These are phyloP conservation scores for Chironomus riparius DNA, from an alignment of 2,888 invertebrate genomes.

Conservation along the genomic window DNA sequence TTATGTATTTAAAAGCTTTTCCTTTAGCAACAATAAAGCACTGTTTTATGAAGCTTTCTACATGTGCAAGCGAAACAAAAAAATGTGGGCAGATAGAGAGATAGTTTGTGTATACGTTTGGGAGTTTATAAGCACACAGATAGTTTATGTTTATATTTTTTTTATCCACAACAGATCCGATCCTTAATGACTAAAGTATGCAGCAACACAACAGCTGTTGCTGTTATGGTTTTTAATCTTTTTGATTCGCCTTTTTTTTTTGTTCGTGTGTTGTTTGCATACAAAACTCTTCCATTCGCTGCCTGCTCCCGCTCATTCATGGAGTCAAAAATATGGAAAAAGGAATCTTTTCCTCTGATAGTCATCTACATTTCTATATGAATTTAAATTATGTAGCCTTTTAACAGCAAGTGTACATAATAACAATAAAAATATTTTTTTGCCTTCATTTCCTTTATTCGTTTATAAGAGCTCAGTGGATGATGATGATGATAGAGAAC, in stretches of 20 bases:
- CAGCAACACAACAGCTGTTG: not conserved
- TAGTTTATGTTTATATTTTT: no score
- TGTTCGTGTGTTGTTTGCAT: not conserved
- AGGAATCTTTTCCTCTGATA: not conserved
- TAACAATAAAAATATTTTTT: no score
- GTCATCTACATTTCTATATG: slow-evolving; percentile 20
- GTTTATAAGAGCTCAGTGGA: no score
- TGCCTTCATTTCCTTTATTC: no score
- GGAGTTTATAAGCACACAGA: not conserved
- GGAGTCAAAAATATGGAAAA: not conserved
- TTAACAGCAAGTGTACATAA: no score
- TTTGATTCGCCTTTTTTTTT: not conserved
- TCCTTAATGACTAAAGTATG: not conserved
- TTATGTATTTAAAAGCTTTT: not conserved
- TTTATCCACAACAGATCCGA: not conserved
- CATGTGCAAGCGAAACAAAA: not conserved
- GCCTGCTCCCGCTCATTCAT: not conserved
- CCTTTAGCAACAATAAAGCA: not conserved
- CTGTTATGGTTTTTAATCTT: not conserved
- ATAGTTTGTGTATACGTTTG: not conserved
- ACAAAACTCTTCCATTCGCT: not conserved
- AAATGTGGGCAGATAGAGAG: no score
- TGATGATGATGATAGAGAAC: not conserved
- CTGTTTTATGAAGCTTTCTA: not conserved
- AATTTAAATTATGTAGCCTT: not conserved